A percentile compares a stretch with the other conserved stretches of the same genome.
phyloP scores from a whole-genome alignment of 1,140 invertebrate genomes.

The Apis laboriosa region DNA sequence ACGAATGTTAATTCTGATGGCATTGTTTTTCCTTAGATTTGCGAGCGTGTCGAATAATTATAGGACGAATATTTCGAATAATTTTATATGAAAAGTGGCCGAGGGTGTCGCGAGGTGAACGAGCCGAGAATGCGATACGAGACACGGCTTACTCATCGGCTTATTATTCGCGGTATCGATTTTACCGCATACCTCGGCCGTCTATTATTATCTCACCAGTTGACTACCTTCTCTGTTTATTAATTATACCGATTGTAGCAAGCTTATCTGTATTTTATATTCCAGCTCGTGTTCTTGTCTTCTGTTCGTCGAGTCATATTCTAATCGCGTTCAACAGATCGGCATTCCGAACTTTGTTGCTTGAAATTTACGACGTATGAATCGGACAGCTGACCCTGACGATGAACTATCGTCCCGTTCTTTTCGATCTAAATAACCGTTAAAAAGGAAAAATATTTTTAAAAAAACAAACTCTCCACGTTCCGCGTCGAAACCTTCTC shows the following conservation, averaged over 20 bases:
- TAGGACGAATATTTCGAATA: no score
- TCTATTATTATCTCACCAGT: background rate
- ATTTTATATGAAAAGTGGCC: no score
- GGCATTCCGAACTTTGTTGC: background rate
- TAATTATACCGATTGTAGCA: background rate
- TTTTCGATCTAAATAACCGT: background rate
- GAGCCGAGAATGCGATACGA: background rate
- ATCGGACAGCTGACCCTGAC: background rate
- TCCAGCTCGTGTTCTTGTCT: background rate
- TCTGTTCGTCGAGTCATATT: background rate
- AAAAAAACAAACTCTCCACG: no score
- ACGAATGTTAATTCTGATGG: no score
- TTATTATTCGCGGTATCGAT: slow-evolving; percentile 23
- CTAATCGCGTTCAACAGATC: background rate
- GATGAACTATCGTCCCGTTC: background rate
- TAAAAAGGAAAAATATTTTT: no score
- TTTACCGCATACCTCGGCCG: slow-evolving; percentile 6
- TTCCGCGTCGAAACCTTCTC: background rate
- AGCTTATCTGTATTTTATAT: background rate
- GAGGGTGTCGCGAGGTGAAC: background rate
- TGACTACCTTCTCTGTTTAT: slow-evolving; percentile 2
- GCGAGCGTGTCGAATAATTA: no score
- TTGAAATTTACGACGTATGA: background rate
- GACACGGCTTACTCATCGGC: slow-evolving; percentile 23
- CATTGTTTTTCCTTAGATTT: no score